Base-by-base conservation (phyloP, 2,888 invertebrate species). In the Acholoe squamosa region DNA sequence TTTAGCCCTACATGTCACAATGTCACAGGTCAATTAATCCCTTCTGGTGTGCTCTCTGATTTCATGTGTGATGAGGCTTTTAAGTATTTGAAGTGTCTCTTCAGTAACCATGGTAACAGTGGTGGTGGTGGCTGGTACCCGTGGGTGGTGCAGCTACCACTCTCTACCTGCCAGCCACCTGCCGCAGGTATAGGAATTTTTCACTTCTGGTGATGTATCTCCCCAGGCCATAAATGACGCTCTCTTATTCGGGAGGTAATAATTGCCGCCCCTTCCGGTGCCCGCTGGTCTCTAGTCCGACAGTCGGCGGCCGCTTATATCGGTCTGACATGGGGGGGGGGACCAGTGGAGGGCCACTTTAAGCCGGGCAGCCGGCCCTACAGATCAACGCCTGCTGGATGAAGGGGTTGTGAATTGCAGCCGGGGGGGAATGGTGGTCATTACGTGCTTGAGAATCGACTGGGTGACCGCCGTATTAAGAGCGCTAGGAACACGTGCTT, bases 371-470 rank as follows among this genome's bases (percentile, higher is more conserved):
- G 14, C 54, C 19, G 25, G 28, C 43, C 10, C 86, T 86, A 86
- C 86, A 86, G 54, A 86, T 86, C 86, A 54, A n/a, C 31, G n/a
- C 22, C 61, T n/a, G 77, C 16, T 19, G 25, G 86, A 86, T 86
- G 52, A 86, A 86, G 86, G 77, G 86, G 54, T 86, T 86, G 31
- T 52, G 54, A 86, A 86, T 86, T 86, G 86, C 54, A 28, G 54
- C 54, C 33, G 43, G 22, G 86, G 86, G 86, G 86, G 54, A 86
- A 86, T 86, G 19, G 86, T 86, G 86, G 54, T 86, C 86, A 86
- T 86, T 86, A 86, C 31, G 86, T 86, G 86, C 86, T 86, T 86
- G 86, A 54, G 86, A 86, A 86, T 54, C 54, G 54, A 54, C 52
- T 31, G 28, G 54, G 52, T 28, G 76, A 31, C n/a, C 28, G 54